Evolutionary conservation across 2,113 vertebrate genomes (phyloP), one percentile per base, ranked within the genome.

Genomic region (Hippocampus comes): DNA sequence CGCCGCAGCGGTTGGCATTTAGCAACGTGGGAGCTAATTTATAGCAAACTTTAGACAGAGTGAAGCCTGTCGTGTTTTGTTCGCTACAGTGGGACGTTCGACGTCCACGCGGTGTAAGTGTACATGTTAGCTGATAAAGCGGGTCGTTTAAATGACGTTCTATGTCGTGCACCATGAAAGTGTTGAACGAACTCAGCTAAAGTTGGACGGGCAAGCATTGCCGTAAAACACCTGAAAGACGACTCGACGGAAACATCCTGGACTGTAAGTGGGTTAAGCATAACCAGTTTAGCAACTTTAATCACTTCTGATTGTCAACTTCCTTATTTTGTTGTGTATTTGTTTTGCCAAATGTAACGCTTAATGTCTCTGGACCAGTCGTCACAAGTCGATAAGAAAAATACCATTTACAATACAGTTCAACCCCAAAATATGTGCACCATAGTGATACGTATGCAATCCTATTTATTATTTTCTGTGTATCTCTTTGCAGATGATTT

Each of bases 11-110:
- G 20, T 25, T 11, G 23, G 49, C 21, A 18, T 51, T 34, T 78
- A 84, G 74, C 83, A 38, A 6, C 9, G 6, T 18, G 23, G 43
- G 43, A 70, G 25, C 64, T 46, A 2, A 34, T 41, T 18, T 9
- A 14, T 11, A 20, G 51, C 0, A 15, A 1, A n/a, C 12, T 41
- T 61, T 10, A 49, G 12, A 46, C 21, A 10, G 7, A 0, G 7
- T 42, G 5, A 0, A 18, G 17, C 21, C 6, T 48, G 64, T 23
- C 23, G 14, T 25, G 42, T 9, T 18, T 25, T 27, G 43, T 17
- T 17, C 17, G 21, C 42, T 18, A 18, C n/a, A 48, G 6, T 23
- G 8, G 23, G 23, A 20, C 15, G 5, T 20, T 5, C 25, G 41
- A 25, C 2, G 12, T 67, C 9, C 63, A 23, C 38, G 6, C 1